These are phyloP conservation scores for Columba livia DNA, from an alignment of 2,113 vertebrate species.

Conservation along the genomic window DNA sequence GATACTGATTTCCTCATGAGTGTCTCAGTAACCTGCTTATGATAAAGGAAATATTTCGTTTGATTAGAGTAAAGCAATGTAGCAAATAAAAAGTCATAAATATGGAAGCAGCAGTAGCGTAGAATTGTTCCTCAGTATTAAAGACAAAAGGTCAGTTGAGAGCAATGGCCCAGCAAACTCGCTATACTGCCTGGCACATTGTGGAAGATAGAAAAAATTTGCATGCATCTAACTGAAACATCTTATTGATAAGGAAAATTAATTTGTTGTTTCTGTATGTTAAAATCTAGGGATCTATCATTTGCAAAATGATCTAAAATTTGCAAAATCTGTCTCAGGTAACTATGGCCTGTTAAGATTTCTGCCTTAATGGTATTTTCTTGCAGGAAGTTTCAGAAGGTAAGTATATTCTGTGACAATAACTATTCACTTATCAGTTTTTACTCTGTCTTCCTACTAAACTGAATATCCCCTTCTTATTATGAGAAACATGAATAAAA, in stretches of 20 bases:
- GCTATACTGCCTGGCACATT: neutral
- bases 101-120: neutral
- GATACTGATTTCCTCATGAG: neutral
- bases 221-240: neutral
- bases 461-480: neutral
- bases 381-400: neutral
- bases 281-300: neutral
- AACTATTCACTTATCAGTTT: neutral
- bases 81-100: neutral
- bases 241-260: neutral
- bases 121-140: neutral
- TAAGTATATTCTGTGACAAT: neutral
- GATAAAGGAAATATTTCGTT: neutral
- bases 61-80: neutral
- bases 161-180: neutral
- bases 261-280: neutral
- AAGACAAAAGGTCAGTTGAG: neutral
- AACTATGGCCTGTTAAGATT: neutral
- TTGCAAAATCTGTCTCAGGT: neutral
- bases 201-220: neutral
- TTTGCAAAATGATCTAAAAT: neutral
- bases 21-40: neutral
- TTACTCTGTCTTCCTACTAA: neutral
- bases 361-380: neutral
- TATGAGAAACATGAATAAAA: neutral